Base-by-base conservation (phyloP, 2,797 vertebrate species). In the Falco novaeseelandiae region DNA sequence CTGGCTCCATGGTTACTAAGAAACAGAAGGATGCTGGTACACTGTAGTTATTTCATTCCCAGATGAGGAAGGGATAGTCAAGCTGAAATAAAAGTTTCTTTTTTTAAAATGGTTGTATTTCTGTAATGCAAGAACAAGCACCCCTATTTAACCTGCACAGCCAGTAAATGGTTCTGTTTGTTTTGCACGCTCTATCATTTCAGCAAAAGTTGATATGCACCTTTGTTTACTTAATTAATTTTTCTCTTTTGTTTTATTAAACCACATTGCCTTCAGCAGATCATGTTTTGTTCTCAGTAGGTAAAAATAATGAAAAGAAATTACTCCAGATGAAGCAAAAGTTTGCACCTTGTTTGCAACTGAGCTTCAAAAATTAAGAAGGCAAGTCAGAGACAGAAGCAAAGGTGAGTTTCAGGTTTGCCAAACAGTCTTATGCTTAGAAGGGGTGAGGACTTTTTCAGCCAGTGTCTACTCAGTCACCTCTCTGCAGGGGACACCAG, bases 1-100 rank as follows among this genome's bases (percentile, higher is more conserved):
- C 76, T 51, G 77, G 65, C 30, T 93, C 79, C 52, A 6, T 66
- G 83, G 91, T 95, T 94, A 88, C 90, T 51, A 82, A 90, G 93
- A 76, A 90, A 76, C 90, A 89, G 76, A 57, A 78, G 27, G 80
- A 90, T 76, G 69, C 34, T 69, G 83, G 34, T 44, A 54, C 58
- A n/a, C 34, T 51, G 6, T 6, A 65, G 58, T 34, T 82, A 76
- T 87, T 93, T 82, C 51, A 57, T 86, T 84, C 73, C 58, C 62
- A 79, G 27, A 86, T 32, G 80, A 91, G 32, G 58, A 55, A 81
- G 26, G 32, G 34, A 90, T 65, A 22, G 25, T 76, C 10, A 69
- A 67, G 76, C 29, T 89, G 70, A 84, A 93, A 79, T 40, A 38
- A 7, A 83, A 73, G 32, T 42, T 48, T 49, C 17, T 84, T 70